Percentiles rank a stretch among this genome's conserved stretches.
These are phyloP conservation scores for Lithobius niger DNA, from an alignment of 1,140 invertebrate species.

Conservation along the genomic window DNA sequence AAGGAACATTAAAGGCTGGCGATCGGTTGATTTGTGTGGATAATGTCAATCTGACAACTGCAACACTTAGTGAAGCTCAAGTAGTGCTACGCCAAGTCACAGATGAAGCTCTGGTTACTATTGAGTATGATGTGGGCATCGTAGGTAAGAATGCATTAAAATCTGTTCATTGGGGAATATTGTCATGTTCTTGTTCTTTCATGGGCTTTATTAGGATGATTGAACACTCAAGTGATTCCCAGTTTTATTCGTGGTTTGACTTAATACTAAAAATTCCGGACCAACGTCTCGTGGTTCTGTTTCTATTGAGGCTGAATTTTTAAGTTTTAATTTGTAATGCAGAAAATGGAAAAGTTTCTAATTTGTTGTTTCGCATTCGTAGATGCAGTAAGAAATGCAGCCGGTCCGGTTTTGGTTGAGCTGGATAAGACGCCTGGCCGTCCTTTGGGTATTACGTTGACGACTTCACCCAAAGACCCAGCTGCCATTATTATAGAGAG, in stretches of 20 bases:
- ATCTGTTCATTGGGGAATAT: no score
- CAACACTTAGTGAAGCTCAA: slow-evolving; percentile 37
- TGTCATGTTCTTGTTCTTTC: no score
- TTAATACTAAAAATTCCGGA: no score
- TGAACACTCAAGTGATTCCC: no score
- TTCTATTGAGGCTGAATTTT: no score
- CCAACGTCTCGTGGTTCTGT: no score
- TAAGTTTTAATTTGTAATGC: no score
- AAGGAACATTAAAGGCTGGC: slow-evolving; percentile 65
- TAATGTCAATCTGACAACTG: slow-evolving; percentile 37
- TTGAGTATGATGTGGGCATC: slow-evolving; percentile 79
- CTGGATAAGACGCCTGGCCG: slow-evolving; percentile 66
- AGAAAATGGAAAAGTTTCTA: no score
- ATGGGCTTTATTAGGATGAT: no score
- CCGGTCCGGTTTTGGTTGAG: slow-evolving; percentile 76
- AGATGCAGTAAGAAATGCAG: slow-evolving; percentile 70
- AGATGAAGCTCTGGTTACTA: slow-evolving; percentile 33
- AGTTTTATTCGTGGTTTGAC: no score
- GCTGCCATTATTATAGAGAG: slow-evolving; percentile 68
- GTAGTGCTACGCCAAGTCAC: slow-evolving; percentile 33
- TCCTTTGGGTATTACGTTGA: slow-evolving; percentile 57
- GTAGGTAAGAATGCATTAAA: slow-evolving; percentile 39
- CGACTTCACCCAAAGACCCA: slow-evolving; percentile 37
- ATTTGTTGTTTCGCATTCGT: slow-evolving; percentile 11
- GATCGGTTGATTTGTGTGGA: slow-evolving; percentile 85